A percentile compares a stretch with the other conserved stretches of the same genome.
Conservation (phyloP, 2,888 invertebrate genomes). For the Operophtera brumata region DNA sequence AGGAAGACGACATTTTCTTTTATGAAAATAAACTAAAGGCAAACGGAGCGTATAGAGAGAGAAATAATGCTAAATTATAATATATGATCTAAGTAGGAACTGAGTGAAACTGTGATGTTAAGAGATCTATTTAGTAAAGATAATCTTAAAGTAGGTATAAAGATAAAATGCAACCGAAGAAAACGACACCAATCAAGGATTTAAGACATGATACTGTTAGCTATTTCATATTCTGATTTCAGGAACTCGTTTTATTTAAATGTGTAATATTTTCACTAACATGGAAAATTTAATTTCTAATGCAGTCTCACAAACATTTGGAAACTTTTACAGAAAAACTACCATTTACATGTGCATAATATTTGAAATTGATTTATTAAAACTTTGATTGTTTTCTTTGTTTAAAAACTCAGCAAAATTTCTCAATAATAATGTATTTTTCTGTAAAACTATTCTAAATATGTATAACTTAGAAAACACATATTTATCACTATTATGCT, state of each 20-base stretch:
- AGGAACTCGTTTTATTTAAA: slow-evolving; percentile 33
- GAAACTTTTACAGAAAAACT: slow-evolving; percentile 32
- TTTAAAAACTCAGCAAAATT: not conserved
- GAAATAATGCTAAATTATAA: slow-evolving; percentile 62
- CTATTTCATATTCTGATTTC: slow-evolving; percentile 26
- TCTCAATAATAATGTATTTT: not conserved
- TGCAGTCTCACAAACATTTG: slow-evolving; percentile 34
- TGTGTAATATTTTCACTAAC: slow-evolving; percentile 29
- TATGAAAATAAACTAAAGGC: slow-evolving; percentile 32
- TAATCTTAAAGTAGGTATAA: slow-evolving; percentile 54
- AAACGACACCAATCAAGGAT: slow-evolving; percentile 11
- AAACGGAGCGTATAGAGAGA: slow-evolving; percentile 40
- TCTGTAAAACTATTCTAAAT: slow-evolving; percentile 7
- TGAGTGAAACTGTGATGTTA: slow-evolving; percentile 71
- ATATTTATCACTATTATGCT: slow-evolving; percentile 30
- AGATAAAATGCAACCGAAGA: slow-evolving; percentile 67
- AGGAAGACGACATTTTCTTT: slow-evolving; percentile 68
- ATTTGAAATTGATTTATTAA: slow-evolving; percentile 14
- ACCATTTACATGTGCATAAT: slow-evolving; percentile 24
- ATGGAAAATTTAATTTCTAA: slow-evolving; percentile 28
- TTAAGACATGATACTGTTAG: slow-evolving; percentile 18
- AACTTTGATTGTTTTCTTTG: slow-evolving; percentile 13
- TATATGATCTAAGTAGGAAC: slow-evolving; percentile 78
- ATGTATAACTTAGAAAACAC: slow-evolving; percentile 1
- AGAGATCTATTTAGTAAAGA: slow-evolving; percentile 66